A percentile compares a stretch with the other conserved stretches of the same genome.
Evolutionary conservation across 1,140 invertebrate genomes (phyloP).

Genomic region (Leptinotarsa undecemlineata): DNA sequence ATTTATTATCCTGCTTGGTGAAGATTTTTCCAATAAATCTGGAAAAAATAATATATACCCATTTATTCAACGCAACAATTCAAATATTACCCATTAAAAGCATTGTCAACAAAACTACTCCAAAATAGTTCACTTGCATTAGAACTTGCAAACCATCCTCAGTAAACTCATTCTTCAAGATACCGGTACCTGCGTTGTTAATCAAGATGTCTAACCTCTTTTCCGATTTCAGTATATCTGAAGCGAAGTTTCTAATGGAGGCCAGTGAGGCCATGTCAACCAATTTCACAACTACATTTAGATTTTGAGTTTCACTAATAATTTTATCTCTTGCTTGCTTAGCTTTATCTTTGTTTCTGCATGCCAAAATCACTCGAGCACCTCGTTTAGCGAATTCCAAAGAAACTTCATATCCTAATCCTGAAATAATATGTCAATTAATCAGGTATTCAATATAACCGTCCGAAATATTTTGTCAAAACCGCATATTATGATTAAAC

Average conservation of each 20-base stretch:
- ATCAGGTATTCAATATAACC: too few relatives aligned
- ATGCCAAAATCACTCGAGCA: slow-evolving; percentile 66
- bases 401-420: slow-evolving; percentile 74
- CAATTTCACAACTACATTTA: slow-evolving; percentile 32
- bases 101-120: slow-evolving; percentile 62
- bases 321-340: slow-evolving; percentile 63
- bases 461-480: too few relatives aligned
- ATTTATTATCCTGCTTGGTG: slow-evolving; percentile 69
- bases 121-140: slow-evolving; percentile 62
- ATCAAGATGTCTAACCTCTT: slow-evolving; percentile 68
- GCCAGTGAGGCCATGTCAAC: slow-evolving; percentile 72
- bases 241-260: slow-evolving; percentile 73
- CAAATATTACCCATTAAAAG: slow-evolving; percentile 57
- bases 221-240: slow-evolving; percentile 69
- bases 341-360: slow-evolving; percentile 61
- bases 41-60: slow-evolving; percentile 55
- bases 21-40: slow-evolving; percentile 58
- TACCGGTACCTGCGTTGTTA: slow-evolving; percentile 60
- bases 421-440: slow-evolving; percentile 43
- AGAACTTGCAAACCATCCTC: slow-evolving; percentile 58
- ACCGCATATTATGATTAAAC: too few relatives aligned
- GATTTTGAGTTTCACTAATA: slow-evolving; percentile 43
- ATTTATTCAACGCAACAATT: neutral
- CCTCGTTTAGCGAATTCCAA: slow-evolving; percentile 64
- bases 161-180: slow-evolving; percentile 46